Base-by-base conservation (phyloP, 2,888 invertebrate species). In the Eucriotettix oculatus region DNA sequence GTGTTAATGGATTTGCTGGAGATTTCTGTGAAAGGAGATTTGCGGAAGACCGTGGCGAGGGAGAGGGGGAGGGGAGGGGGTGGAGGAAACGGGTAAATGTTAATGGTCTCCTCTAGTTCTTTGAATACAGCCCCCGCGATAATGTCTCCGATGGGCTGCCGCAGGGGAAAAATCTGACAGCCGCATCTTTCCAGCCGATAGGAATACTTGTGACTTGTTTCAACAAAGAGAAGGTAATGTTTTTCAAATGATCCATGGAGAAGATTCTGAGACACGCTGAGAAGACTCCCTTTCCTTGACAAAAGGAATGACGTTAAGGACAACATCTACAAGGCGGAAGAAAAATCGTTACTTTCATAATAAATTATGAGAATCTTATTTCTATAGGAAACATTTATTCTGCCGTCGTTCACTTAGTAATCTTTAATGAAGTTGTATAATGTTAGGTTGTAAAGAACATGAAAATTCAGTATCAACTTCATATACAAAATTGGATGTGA, bases 1-100 rank as follows among this genome's bases (percentile, higher is more conserved):
- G 56, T 60, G 60, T 56, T 60, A 60, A 60, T 60, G 60, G 60
- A 60, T 60, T 60, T 56, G 60, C 40, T 12, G 42, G 55, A n/a
- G 42, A 40, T 41, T 16, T 16, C 41, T 16, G 55, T 41, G 55
- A 41, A 14, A 29, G 42, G 55, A 48, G 48, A 48, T 48, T 48
- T 48, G 12, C n/a, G 29, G 29, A 29, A 16, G 10, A 16, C 48
- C 14, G 14, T 1, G 54, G 54, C 40, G 55, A 11, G 14, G 11
- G 54, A 48, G n/a, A 9, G 48, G 48, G 48, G 48, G 14, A 48
- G 14, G 48, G n/a, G n/a, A 48, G n/a, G 48, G 48, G 48, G 48
- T 9, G 48, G 14, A 48, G 14, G 48, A n/a, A 12, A 14, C 48
- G 48, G 48, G 12, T 48, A 48, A 48, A 48, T 14, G 48, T 48